A percentile compares a stretch with the other conserved stretches of the same genome.
These are phyloP conservation scores for Rallus limicola DNA, from an alignment of 2,113 vertebrate genomes.

Conservation along the genomic window DNA sequence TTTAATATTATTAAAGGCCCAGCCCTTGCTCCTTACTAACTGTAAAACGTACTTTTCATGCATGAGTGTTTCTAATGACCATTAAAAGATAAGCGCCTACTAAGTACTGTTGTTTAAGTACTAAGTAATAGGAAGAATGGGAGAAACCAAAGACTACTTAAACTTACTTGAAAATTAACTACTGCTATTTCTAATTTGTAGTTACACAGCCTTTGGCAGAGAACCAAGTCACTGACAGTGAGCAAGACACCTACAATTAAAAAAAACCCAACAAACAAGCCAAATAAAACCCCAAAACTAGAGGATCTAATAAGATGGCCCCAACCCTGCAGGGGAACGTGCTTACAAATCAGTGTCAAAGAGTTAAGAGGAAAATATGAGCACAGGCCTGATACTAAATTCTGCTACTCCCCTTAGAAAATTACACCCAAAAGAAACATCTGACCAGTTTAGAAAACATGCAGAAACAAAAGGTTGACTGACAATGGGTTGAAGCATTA, in stretches of 20 bases:
- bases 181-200: not conserved
- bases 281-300: not conserved
- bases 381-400: not conserved
- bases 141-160: not conserved
- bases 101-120: not conserved
- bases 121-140: not conserved
- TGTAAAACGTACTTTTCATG: not conserved
- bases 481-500: fast-evolving
- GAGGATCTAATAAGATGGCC: not conserved
- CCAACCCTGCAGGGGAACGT: not conserved
- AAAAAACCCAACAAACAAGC: too few relatives aligned
- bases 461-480: not conserved
- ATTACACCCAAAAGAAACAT: not conserved
- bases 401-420: not conserved
- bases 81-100: not conserved
- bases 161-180: not conserved
- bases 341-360: not conserved
- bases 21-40: not conserved
- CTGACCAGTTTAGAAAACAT: not conserved
- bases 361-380: not conserved
- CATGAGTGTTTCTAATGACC: not conserved
- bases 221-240: not conserved
- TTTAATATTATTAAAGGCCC: not conserved
- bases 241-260: not conserved
- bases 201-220: not conserved